These are phyloP conservation scores for Sebastes goodei DNA, from an alignment of 2,797 vertebrate genomes.

Conservation along the genomic window DNA sequence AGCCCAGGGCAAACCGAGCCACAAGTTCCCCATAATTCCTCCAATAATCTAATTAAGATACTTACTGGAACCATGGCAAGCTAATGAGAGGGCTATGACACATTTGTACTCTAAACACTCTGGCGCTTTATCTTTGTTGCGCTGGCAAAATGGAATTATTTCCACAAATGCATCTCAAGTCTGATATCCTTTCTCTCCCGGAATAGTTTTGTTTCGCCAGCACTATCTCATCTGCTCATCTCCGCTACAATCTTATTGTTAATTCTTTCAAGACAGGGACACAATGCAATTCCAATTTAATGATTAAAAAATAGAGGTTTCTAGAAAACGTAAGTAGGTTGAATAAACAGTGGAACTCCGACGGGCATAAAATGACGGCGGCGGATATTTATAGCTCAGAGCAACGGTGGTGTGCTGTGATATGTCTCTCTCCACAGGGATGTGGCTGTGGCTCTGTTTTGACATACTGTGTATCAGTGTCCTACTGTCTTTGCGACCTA, in stretches of 20 bases:
- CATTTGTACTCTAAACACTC: slow-evolving; percentile 60
- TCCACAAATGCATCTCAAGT: slow-evolving; percentile 62
- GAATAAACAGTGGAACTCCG: slow-evolving; percentile 58
- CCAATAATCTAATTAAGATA: slow-evolving; percentile 71
- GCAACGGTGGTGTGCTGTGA: slow-evolving; percentile 27
- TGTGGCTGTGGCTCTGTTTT: slow-evolving; percentile 35
- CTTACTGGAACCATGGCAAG: slow-evolving; percentile 65
- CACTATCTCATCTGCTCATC: slow-evolving; percentile 70
- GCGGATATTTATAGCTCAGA: slow-evolving; percentile 55
- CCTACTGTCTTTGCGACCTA: slow-evolving; percentile 55
- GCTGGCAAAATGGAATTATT: slow-evolving; percentile 69
- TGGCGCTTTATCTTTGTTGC: slow-evolving; percentile 59
- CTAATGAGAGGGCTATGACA: slow-evolving; percentile 69
- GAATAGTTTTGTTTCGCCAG: slow-evolving; percentile 66
- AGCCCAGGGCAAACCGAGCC: slow-evolving; percentile 52
- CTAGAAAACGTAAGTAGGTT: slow-evolving; percentile 58
- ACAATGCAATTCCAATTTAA: slow-evolving; percentile 54
- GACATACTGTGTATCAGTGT: slow-evolving; percentile 49
- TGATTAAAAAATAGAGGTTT: slow-evolving; percentile 60
- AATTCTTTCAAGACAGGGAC: slow-evolving; percentile 64
- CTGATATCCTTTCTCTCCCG: slow-evolving; percentile 61
- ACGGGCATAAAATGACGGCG: slow-evolving; percentile 47
- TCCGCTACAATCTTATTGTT: slow-evolving; percentile 53
- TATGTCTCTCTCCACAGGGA: slow-evolving; percentile 54
- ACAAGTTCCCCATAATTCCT: slow-evolving; percentile 56